Evolutionary conservation across 2,888 invertebrate species (phyloP).

Genomic region (Aphodius sticticus): DNA sequence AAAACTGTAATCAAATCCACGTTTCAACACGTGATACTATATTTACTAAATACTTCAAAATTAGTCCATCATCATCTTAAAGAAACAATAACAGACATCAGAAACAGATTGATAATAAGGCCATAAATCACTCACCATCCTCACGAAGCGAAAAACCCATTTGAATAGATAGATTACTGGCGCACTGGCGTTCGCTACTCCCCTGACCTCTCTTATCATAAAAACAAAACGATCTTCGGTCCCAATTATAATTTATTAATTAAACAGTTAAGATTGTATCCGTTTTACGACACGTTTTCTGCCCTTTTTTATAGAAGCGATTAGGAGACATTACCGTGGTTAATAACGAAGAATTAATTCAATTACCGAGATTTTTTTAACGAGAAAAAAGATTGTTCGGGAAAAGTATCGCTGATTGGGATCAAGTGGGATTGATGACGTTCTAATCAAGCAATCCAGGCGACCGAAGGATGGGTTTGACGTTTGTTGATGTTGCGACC

Average conservation of each 20-base stretch:
- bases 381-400: neutral
- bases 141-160: neutral
- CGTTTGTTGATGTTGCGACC: neutral
- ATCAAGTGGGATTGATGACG: constrained; percentile 4
- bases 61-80: neutral
- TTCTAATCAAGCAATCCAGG: neutral
- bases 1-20: neutral
- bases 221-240: constrained; percentile 4
- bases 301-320: neutral
- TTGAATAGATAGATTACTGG: neutral
- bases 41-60: neutral
- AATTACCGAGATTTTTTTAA: neutral
- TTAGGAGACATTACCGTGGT: neutral
- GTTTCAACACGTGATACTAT: neutral
- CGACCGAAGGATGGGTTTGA: neutral
- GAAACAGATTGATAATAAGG: neutral
- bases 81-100: constrained; percentile 4
- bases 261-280: constrained; percentile 4
- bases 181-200: neutral
- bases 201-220: neutral
- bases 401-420: neutral
- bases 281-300: neutral
- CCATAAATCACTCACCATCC: neutral
- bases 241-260: constrained; percentile 4
- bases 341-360: neutral